phyloP scores from a whole-genome alignment of 1,140 invertebrate genomes.

The Megalonaias nervosa region DNA sequence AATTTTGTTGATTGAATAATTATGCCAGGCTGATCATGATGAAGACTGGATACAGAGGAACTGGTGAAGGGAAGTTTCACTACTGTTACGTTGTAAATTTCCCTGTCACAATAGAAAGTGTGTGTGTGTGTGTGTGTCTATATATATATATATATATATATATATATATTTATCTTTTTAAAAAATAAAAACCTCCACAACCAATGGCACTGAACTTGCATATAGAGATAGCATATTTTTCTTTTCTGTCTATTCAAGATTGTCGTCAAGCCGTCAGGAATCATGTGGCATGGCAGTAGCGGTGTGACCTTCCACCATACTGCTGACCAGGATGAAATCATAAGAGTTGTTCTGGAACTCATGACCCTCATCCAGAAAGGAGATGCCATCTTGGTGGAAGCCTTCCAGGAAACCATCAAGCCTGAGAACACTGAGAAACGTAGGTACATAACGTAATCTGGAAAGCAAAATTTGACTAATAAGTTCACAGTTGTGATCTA shows the following conservation, averaged over 20 bases:
- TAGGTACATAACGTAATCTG: neutral
- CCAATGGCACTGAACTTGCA: too few species aligned
- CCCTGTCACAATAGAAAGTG: neutral
- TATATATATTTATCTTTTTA: too few species aligned
- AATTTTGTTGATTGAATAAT: too few species aligned
- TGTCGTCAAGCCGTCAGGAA: constrained; percentile 56
- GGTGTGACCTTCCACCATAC: constrained; percentile 42
- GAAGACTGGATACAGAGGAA: too few species aligned
- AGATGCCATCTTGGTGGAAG: constrained; percentile 44
- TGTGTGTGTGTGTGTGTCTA: too few species aligned
- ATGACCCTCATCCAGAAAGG: constrained; percentile 30
- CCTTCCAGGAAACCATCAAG: constrained; percentile 24
- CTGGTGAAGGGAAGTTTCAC: too few species aligned
- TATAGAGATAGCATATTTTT: too few species aligned
- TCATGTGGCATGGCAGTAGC: constrained; percentile 42
- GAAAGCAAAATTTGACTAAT: neutral
- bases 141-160: too few species aligned
- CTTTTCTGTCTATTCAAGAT: constrained; percentile 38
- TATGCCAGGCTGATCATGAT: too few species aligned
- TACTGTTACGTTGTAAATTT: neutral
- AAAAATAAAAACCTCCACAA: too few species aligned
- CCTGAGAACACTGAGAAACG: neutral
- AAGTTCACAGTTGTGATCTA: neutral
- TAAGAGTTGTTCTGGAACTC: constrained; percentile 32
- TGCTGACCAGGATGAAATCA: constrained; percentile 19